Base-by-base conservation (phyloP, 2,113 vertebrate genomes). In the Synchiropus splendidus region DNA sequence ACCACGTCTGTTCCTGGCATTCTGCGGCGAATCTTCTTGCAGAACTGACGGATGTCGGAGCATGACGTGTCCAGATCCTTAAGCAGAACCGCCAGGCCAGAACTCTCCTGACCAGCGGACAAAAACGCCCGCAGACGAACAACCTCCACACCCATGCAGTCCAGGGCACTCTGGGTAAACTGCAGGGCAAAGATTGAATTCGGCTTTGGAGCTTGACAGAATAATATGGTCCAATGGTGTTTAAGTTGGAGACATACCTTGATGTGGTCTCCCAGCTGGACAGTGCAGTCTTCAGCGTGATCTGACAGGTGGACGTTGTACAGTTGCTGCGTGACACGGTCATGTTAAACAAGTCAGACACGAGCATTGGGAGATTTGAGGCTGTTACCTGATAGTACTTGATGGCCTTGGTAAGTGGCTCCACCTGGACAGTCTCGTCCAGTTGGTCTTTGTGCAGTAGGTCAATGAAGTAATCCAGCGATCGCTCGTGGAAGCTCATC, bases 21-120 rank as follows among this genome's bases (percentile, higher is more conserved):
- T 36, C 95, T 88, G 33, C 95, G 91, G 6, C 95, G 77, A 66
- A 98, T 94, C 84, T 98, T 98, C 83, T 98, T 98, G 64, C 94
- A 98, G 85, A 98, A 98, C 79, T 98, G 94, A 21, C 83, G 86
- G 55, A 92, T 87, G 51, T 98, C 94, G 0, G 92, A 94, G 71
- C 92, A 95, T 0, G 93, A 94, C 0, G 94, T 97, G 76, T 94
- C 91, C 75, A 97, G 79, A 74, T 98, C 94, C 74, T 90, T 92
- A 6, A 98, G 88, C 10, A 98, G 82, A 18, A 94, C 83, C 16
- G 82, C 64, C 0, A 95, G 65, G 18, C 80, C 83, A 0, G 90
- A 85, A 0, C 82, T 86, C 51, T 97, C 92, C 80, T 98, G 92
- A 15, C 90, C 94, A 0, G 78, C 31, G 55, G 91, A 37, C 54